Conservation (phyloP, 1,140 invertebrate genomes). For the Hyposmocoma kahamanoa region DNA sequence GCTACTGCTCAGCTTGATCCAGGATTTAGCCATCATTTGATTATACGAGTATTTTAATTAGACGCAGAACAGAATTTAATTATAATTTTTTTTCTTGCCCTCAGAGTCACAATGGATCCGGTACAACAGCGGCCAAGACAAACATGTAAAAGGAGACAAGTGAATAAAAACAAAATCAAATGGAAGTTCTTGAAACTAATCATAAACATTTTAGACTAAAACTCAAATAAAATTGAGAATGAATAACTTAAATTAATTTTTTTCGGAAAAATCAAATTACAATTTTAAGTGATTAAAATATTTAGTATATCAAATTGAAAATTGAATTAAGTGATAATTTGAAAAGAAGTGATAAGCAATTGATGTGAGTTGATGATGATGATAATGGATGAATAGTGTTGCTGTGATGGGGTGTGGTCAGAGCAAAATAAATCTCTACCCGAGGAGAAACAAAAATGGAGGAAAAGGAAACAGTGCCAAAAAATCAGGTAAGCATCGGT, state of each 20-base stretch:
- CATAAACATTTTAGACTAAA: conserved; percentile 3
- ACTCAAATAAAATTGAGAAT: too few species aligned
- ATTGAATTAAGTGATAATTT: conserved; percentile 1
- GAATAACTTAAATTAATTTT: too few species aligned
- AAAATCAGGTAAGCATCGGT: conserved; percentile 71
- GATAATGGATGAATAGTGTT: conserved; percentile 18
- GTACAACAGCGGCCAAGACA: not conserved
- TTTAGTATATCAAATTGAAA: not conserved
- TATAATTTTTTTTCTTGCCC: not conserved
- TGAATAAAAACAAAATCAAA: not conserved
- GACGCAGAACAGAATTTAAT: too few species aligned
- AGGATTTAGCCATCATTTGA: too few species aligned
- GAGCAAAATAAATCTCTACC: conserved; percentile 73
- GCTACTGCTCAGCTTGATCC: too few species aligned
- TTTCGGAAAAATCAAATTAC: too few species aligned
- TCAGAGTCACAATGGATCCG: not conserved
- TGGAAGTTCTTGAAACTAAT: not conserved
- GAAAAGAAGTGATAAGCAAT: conserved; percentile 10
- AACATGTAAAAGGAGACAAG: not conserved
- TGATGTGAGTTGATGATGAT: conserved; percentile 5
- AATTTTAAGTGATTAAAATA: too few species aligned
- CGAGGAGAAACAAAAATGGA: conserved; percentile 67
- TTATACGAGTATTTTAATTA: too few species aligned
- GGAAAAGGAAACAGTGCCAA: conserved; percentile 69
- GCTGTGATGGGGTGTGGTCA: conserved; percentile 70